phyloP scores from a whole-genome alignment of 2,113 vertebrate species.

The Aphelocoma coerulescens region DNA sequence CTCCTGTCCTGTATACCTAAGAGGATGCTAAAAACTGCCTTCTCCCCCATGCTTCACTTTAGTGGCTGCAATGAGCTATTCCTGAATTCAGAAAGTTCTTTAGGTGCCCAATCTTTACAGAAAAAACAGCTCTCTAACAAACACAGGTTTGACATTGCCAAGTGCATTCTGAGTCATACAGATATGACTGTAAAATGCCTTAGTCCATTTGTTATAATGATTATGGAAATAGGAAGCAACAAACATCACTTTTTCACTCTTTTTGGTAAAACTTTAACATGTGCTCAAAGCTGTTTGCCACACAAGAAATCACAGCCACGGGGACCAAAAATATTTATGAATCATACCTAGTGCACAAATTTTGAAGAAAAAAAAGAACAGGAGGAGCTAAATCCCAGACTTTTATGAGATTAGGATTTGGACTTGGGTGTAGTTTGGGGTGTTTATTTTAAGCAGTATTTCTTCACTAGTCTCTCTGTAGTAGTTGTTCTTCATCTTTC shows the following conservation, averaged over 20 bases:
- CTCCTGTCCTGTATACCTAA: background rate
- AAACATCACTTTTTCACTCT: background rate
- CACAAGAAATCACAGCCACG: background rate
- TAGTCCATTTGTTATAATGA: background rate
- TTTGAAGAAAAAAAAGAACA: background rate
- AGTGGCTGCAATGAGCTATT: background rate
- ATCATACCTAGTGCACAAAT: background rate
- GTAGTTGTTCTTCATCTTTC: background rate
- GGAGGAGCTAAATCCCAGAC: background rate
- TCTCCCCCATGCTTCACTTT: background rate
- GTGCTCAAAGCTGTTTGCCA: background rate
- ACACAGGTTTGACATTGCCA: background rate
- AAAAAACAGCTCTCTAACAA: background rate
- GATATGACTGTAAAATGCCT: background rate
- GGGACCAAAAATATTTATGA: background rate
- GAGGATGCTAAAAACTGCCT: background rate
- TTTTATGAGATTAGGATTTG: background rate
- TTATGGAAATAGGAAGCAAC: background rate
- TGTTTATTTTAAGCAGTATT: background rate
- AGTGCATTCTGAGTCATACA: background rate
- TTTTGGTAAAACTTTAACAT: background rate
- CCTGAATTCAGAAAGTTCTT: background rate
- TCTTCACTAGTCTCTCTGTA: background rate
- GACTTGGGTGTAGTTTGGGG: background rate
- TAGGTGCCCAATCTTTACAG: background rate